These are phyloP conservation scores for Alexandromys fortis DNA, from an alignment of 2,113 vertebrate genomes.

Conservation along the genomic window DNA sequence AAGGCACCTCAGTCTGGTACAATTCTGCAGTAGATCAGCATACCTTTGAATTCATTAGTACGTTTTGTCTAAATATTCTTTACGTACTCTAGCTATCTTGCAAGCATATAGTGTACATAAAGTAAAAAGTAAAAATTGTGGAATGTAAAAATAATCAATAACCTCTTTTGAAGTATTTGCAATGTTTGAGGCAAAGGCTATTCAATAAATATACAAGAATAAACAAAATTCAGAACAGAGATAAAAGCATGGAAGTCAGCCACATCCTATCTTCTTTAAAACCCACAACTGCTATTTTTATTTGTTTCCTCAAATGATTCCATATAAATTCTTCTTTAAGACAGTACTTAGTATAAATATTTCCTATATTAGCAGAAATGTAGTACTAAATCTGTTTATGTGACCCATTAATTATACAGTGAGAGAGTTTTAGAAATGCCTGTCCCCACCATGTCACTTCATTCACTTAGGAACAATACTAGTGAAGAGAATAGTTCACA, in stretches of 20 bases:
- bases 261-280: neutral
- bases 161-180: neutral
- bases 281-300: neutral
- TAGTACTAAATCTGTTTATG: neutral
- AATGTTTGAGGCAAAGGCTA: neutral
- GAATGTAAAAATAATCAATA: neutral
- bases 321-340: slow-evolving; percentile 9
- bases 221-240: neutral
- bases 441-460: neutral
- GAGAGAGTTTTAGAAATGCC: slow-evolving; percentile 32
- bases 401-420: slow-evolving; percentile 25
- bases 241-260: neutral
- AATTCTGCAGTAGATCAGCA: neutral
- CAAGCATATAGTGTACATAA: neutral
- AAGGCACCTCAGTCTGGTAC: neutral
- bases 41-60: neutral
- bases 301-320: slow-evolving; percentile 29
- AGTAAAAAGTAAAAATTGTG: neutral
- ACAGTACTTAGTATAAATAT: neutral
- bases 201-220: neutral
- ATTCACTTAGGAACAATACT: neutral
- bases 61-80: slow-evolving; percentile 11
- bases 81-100: neutral
- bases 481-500: neutral
- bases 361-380: neutral